Evolutionary conservation across 2,888 invertebrate genomes (phyloP).

Genomic region (Eupeodes latifasciatus): DNA sequence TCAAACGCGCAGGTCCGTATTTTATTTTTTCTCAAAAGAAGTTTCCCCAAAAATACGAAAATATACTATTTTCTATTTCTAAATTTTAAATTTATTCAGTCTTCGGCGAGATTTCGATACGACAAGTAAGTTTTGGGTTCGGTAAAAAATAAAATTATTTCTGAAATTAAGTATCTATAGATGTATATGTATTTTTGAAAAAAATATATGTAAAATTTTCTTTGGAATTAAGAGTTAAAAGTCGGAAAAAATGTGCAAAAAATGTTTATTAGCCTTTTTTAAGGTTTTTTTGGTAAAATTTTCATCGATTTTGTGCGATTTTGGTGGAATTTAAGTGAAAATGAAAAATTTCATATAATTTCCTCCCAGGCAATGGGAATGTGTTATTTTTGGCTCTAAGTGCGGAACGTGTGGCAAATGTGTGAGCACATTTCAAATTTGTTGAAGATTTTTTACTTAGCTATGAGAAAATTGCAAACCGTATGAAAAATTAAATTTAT

Average conservation of each 20-base stretch:
- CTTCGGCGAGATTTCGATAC: constrained; percentile 71
- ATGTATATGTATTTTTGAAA: constrained; percentile 35
- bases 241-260: not conserved
- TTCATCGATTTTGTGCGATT: not conserved
- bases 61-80: constrained; percentile 37
- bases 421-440: constrained; percentile 56
- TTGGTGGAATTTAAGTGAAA: constrained; percentile 35
- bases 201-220: constrained; percentile 47
- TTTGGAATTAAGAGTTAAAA: constrained; percentile 34
- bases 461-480: not conserved
- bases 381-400: constrained; percentile 73
- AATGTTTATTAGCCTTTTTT: not conserved
- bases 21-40: constrained; percentile 26
- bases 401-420: constrained; percentile 58
- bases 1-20: constrained; percentile 6
- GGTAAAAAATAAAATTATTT: constrained; percentile 1
- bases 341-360: constrained; percentile 67
- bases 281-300: not conserved
- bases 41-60: constrained; percentile 16
- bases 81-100: constrained; percentile 39
- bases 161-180: constrained; percentile 35
- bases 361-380: constrained; percentile 74
- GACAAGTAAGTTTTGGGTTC: constrained; percentile 66
- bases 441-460: constrained; percentile 3
- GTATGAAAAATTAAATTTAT: not conserved